These are phyloP conservation scores for Malurus elegans DNA, from an alignment of 2,113 vertebrate genomes.

Conservation along the genomic window DNA sequence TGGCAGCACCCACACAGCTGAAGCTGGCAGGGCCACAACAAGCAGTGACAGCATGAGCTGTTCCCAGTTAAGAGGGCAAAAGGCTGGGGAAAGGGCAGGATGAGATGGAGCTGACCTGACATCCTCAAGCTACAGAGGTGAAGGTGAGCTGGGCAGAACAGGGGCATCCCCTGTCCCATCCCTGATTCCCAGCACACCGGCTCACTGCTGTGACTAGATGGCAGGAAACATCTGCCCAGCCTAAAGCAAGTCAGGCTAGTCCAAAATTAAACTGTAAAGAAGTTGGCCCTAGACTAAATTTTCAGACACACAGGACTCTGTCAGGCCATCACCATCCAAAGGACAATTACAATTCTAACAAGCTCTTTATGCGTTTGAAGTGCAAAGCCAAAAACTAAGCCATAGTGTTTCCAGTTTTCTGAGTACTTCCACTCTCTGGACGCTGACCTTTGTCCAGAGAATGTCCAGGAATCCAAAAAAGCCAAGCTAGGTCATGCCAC, in stretches of 20 bases:
- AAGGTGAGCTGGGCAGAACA: not conserved
- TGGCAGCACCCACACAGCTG: not conserved
- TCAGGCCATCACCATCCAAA: not conserved
- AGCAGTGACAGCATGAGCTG: not conserved
- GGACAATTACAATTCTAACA: not conserved
- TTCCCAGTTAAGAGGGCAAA: not conserved
- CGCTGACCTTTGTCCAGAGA: not conserved
- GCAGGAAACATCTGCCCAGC: slow-evolving; percentile 34
- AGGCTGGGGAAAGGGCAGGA: not conserved
- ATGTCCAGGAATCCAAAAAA: not conserved
- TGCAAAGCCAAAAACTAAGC: not conserved
- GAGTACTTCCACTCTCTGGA: slow-evolving; percentile 4
- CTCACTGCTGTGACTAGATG: not conserved
- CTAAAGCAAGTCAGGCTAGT: not conserved
- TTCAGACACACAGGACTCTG: not conserved
- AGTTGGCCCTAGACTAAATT: not conserved
- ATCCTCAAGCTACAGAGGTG: not conserved
- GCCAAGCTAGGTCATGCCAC: not conserved
- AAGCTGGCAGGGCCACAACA: not conserved
- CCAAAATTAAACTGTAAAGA: not conserved
- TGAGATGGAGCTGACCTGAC: not conserved
- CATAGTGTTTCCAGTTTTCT: not conserved
- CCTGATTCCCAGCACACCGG: not conserved
- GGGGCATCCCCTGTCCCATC: not conserved
- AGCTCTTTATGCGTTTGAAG: not conserved